Evolutionary conservation across 35 echinoderm and acorn worm genomes (phyloP).

Genomic region (Apostichopus californicus): DNA sequence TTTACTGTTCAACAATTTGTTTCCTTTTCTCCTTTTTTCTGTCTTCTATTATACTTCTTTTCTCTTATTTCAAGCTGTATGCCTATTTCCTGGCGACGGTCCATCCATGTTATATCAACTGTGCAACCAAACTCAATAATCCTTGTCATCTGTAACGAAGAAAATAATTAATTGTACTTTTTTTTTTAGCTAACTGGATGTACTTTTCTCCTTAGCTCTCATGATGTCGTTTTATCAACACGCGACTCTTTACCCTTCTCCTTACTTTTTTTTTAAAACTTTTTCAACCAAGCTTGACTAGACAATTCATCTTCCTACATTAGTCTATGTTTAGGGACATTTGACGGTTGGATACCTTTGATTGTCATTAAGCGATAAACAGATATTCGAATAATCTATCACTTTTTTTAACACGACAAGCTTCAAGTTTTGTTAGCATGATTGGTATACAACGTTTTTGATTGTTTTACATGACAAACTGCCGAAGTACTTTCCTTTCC

Average conservation of each 20-base stretch:
- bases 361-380: neutral
- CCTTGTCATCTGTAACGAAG: neutral
- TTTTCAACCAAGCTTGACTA: neutral
- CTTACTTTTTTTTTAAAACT: too few species aligned
- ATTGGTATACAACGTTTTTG: too few species aligned
- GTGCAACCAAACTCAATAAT: neutral
- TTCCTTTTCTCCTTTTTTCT: too few species aligned
- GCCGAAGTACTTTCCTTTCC: too few species aligned
- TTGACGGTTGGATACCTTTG: neutral
- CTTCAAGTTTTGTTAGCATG: too few species aligned
- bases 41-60: too few species aligned
- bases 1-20: too few species aligned
- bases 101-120: neutral
- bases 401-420: too few species aligned
- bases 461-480: too few species aligned
- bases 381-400: neutral
- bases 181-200: neutral
- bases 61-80: too few species aligned
- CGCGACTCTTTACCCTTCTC: neutral
- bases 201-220: too few species aligned
- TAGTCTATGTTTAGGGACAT: neutral
- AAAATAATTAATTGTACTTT: neutral
- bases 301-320: neutral
- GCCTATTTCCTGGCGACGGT: neutral
- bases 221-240: neutral